A percentile compares a stretch with the other conserved stretches of the same genome.
These are phyloP conservation scores for Trichogramma pretiosum DNA, from an alignment of 1,140 invertebrate species.

Conservation along the genomic window DNA sequence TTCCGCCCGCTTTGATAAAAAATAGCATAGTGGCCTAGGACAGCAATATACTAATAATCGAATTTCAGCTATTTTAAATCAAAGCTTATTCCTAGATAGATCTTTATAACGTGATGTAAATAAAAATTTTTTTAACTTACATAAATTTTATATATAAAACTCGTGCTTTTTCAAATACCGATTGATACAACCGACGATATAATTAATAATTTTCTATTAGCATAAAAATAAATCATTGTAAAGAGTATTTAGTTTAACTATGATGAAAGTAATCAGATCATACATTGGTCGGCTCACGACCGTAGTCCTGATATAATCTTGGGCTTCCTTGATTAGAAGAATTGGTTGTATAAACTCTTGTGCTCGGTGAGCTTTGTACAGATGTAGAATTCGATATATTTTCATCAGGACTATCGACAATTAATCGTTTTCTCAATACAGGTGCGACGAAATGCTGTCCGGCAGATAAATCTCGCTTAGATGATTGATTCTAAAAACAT, in stretches of 20 bases:
- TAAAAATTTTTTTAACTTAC: too few species aligned
- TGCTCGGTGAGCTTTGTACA: constrained; percentile 26
- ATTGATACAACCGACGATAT: constrained; percentile 17
- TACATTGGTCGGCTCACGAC: constrained; percentile 26
- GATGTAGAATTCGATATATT: constrained; percentile 29
- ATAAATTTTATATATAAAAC: too few species aligned
- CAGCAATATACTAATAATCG: too few species aligned
- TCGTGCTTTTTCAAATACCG: constrained; percentile 12
- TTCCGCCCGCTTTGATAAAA: too few species aligned
- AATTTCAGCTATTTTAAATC: too few species aligned
- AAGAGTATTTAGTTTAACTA: too few species aligned
- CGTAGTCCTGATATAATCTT: constrained; percentile 41
- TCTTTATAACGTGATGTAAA: too few species aligned
- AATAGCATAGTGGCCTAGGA: too few species aligned
- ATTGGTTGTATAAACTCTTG: constrained; percentile 25
- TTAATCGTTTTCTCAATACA: constrained; percentile 32
- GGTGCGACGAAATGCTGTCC: constrained; percentile 41
- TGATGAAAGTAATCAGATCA: constrained; percentile 18
- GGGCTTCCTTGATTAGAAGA: constrained; percentile 36
- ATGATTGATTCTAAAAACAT: constrained; percentile 27
- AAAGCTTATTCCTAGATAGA: constrained; percentile 3
- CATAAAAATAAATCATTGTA: too few species aligned
- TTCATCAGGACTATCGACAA: constrained; percentile 27
- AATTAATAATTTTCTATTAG: too few species aligned
- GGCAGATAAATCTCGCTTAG: constrained; percentile 34